phyloP scores from a whole-genome alignment of 2,797 vertebrate genomes.

The Gallinago stenura region DNA sequence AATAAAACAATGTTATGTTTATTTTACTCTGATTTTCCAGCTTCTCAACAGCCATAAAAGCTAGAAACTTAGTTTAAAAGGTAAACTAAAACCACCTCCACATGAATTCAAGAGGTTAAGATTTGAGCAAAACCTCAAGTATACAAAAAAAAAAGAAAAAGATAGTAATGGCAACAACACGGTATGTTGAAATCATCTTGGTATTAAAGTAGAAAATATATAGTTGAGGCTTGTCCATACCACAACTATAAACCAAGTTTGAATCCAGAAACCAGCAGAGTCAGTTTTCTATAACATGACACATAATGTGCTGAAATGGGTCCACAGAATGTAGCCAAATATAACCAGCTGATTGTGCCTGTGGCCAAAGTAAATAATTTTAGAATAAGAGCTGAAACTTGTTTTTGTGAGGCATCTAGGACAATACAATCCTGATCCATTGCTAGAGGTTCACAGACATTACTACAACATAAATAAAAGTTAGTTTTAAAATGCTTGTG shows the following conservation, averaged over 20 bases:
- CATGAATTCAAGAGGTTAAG: not conserved
- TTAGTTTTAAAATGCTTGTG: not conserved
- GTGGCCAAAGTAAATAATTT: not conserved
- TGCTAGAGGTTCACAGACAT: not conserved
- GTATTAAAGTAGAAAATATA: not conserved
- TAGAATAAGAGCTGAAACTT: not conserved
- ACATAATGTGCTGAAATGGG: not conserved
- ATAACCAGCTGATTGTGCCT: not conserved
- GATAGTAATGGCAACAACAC: not conserved
- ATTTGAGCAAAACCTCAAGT: not conserved
- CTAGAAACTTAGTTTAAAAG: not conserved
- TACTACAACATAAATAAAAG: not conserved
- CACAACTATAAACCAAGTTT: not conserved
- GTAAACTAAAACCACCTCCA: not conserved
- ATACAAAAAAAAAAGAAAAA: not conserved
- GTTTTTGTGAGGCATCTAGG: not conserved
- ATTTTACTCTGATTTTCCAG: not conserved
- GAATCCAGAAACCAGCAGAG: not conserved
- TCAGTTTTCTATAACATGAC: not conserved
- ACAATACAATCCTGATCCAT: not conserved
- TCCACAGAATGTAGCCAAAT: not conserved
- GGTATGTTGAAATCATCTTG: not conserved
- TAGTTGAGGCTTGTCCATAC: not conserved
- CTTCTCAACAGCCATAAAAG: not conserved
- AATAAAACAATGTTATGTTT: not conserved